Conservation (phyloP, 2,797 vertebrate genomes). For the Numenius phaeopus region DNA sequence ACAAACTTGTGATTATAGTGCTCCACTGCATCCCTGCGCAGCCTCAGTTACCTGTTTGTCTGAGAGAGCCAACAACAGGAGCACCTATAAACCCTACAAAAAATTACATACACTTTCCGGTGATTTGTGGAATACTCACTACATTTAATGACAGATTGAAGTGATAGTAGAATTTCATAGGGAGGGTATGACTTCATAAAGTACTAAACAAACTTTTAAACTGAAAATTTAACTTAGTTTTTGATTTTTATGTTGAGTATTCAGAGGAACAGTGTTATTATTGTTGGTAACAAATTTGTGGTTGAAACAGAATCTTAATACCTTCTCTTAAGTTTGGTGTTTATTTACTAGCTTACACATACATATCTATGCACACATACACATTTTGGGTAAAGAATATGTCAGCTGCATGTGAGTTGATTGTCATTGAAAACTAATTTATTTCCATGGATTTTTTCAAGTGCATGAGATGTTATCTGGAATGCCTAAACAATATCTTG, state of each 20-base stretch:
- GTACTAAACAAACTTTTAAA: background rate
- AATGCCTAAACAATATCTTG: background rate
- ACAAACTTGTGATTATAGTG: background rate
- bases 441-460: background rate
- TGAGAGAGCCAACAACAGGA: background rate
- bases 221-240: background rate
- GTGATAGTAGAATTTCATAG: background rate
- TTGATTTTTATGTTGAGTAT: background rate
- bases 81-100: background rate
- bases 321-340: background rate
- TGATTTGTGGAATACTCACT: background rate
- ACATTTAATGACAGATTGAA: background rate
- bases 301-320: background rate
- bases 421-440: background rate
- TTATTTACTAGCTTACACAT: background rate
- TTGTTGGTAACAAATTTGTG: background rate
- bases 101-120: accelerated
- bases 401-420: background rate
- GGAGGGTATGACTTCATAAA: background rate
- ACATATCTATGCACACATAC: background rate
- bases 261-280: background rate
- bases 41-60: background rate
- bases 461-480: accelerated
- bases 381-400: background rate
- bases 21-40: background rate